These are phyloP conservation scores for Apistogramma diplotaenia DNA, from an alignment of 2,113 vertebrate species.

Conservation along the genomic window DNA sequence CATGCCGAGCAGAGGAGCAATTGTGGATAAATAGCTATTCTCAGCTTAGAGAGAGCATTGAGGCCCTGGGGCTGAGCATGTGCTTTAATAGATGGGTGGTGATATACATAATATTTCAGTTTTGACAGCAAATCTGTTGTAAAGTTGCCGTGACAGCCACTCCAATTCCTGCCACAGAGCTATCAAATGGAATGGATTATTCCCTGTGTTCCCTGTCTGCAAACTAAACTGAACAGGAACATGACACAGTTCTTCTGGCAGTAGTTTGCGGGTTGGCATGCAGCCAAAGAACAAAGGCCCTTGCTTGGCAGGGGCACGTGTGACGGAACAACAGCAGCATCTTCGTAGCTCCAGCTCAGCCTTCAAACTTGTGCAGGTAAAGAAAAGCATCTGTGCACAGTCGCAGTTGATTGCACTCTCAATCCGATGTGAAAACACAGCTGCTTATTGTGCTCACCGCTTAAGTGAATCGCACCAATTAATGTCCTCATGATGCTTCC, in stretches of 20 bases:
- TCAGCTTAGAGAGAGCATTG: conserved; percentile 9
- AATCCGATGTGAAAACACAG: conserved; percentile 38
- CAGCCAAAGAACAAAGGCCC: conserved; percentile 55
- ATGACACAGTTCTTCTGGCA: conserved; percentile 58
- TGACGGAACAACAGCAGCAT: conserved; percentile 48
- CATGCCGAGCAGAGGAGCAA: too few species aligned
- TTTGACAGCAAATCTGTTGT: conserved; percentile 68
- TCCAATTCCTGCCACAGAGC: conserved; percentile 55
- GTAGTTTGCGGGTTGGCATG: conserved; percentile 47
- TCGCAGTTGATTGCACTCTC: neutral
- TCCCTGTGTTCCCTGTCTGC: conserved; percentile 37
- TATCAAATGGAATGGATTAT: conserved; percentile 66
- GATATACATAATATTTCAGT: conserved; percentile 60
- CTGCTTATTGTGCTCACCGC: conserved; percentile 31
- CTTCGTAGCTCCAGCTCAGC: conserved; percentile 37
- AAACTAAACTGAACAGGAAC: conserved; percentile 48
- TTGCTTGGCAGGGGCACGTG: conserved; percentile 38
- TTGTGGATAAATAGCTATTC: conserved; percentile 36
- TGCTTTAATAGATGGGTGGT: conserved; percentile 50
- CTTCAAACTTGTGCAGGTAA: conserved; percentile 37
- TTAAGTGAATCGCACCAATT: conserved; percentile 55
- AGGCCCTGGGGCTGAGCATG: conserved; percentile 17
- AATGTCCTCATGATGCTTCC: conserved; percentile 55
- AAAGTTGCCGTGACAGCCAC: conserved; percentile 61
- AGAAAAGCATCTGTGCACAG: conserved; percentile 33